Percentiles rank a stretch among this genome's conserved stretches.
phyloP scores from a whole-genome alignment of 1,140 invertebrate species.

The Meloidogyne floridensis region DNA sequence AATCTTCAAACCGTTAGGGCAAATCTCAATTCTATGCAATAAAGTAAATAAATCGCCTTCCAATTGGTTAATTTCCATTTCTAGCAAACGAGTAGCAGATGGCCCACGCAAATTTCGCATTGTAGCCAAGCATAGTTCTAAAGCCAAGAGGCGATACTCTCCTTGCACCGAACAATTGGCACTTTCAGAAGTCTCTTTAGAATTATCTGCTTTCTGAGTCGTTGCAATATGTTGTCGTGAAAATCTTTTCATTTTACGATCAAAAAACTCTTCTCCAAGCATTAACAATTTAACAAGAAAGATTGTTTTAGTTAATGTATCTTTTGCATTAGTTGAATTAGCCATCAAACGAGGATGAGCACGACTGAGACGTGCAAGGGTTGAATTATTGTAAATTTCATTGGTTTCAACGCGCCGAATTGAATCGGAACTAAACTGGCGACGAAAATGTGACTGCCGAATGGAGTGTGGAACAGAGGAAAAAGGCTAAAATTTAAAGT shows the following conservation, averaged over 20 bases:
- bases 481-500: slow-evolving; percentile 4
- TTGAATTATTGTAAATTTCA: not conserved
- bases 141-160: slow-evolving; percentile 21
- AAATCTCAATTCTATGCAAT: slow-evolving; percentile 24
- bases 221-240: not conserved
- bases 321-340: slow-evolving; percentile 16
- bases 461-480: not conserved
- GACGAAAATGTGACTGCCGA: not conserved
- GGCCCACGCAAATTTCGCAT: slow-evolving; percentile 39
- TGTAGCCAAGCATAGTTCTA: slow-evolving; percentile 34
- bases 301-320: slow-evolving; percentile 32
- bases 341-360: slow-evolving; percentile 23
- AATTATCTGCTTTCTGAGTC: not conserved
- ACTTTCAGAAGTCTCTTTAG: not conserved
- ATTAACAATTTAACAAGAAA: slow-evolving; percentile 37
- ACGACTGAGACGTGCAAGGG: slow-evolving; percentile 21
- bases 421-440: not conserved
- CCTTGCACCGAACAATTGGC: not conserved
- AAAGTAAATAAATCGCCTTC: slow-evolving; percentile 26
- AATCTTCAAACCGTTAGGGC: slow-evolving; percentile 9
- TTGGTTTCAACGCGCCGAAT: not conserved
- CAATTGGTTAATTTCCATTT: slow-evolving; percentile 50
- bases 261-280: slow-evolving; percentile 25
- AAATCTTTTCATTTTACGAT: not conserved
- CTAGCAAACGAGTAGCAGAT: slow-evolving; percentile 45